Base-by-base conservation (phyloP, 2,797 vertebrate species). In the Tiaroga cobitis region DNA sequence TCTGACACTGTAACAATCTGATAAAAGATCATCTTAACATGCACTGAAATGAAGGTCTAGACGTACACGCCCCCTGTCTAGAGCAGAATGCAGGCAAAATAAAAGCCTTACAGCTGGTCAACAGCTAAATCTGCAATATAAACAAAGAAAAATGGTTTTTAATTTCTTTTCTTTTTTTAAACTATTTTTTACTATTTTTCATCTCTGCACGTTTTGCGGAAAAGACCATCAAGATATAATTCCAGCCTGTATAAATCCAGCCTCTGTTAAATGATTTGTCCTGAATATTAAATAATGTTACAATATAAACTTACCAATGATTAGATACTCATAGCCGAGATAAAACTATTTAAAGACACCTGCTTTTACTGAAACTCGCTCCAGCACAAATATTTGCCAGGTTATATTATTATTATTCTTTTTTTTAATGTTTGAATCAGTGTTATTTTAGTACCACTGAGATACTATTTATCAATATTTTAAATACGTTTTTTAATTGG, bases 31-130 rank as follows among this genome's bases (percentile, higher is more conserved):
- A 84, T 32, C 2, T n/a, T 21, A 39, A n/a, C 8, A 56, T 15
- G 13, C 8, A 69, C 5, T 80, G 26, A 78, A 80, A 41, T 80
- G 9, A 80, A 69, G 3, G 29, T 54, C 65, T 15, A 70, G 46
- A 65, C 29, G 26, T n/a, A 84, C 75, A 70, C 37, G 75, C 83
- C 83, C 75, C 73, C 83, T 39, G 39, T 70, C 51, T 78, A 46
- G 10, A 46, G 49, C 75, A 56, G 18, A 65, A 76, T 51, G 15
- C 19, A 75, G 29, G n/a, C 82, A 84, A 68, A 84, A 78, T 84
- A 84, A 84, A 78, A 84, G 82, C 69, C 74, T 19, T 26, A 15
- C 32, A 39, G 18, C 8, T 43, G 13, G 63, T 21, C 19, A 29
- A 16, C 8, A 29, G 7, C 5, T 6, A 49, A 49, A 49, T 18